Evolutionary conservation across 2,888 invertebrate species (phyloP), one percentile per base, ranked within the genome.

Genomic region (Clitarchus hookeri): DNA sequence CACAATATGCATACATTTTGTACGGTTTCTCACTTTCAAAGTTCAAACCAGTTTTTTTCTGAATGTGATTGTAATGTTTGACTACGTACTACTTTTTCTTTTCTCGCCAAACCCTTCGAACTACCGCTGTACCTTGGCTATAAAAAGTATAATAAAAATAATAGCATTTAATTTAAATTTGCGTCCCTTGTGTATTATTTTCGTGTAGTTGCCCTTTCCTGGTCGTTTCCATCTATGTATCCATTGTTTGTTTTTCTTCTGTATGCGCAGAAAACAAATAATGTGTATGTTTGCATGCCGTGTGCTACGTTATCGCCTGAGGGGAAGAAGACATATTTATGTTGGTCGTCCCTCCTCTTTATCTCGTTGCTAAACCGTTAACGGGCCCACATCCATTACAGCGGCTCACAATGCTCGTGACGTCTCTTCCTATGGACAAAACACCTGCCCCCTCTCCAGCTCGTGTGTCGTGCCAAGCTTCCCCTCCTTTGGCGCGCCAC

Each of bases 251-350:
- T 65, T n/a, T 65, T 19, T 65, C 65, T 0, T 19, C 23, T 23
- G 23, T 19, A 19, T 23, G 19, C n/a, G 8, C 16, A 65, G 65
- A 16, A 65, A 23, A 65, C 6, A 65, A 23, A 65, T 8, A 16
- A 65, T 23, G 16, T 23, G 65, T 8, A 65, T n/a, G n/a, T 65
- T 23, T 65, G 6, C n/a, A 0, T 65, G 65, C 48, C 48, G 48
- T 23, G n/a, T 65, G 65, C 19, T 23, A 19, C 23, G 13, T 65
- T 65, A 65, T 65, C 65, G 19, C 16, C n/a, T n/a, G 65, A 65
- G 65, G 65, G 65, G 23, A n/a, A 65, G n/a, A 65, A 65, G 65
- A 65, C 65, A 65, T 65, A 65, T 65, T 65, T 65, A 65, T 65
- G 65, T 65, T 23, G 65, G 65, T 23, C 65, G 65, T 65, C 65